phyloP scores from a whole-genome alignment of 2,888 invertebrate genomes.

The Dryadula phaetusa region DNA sequence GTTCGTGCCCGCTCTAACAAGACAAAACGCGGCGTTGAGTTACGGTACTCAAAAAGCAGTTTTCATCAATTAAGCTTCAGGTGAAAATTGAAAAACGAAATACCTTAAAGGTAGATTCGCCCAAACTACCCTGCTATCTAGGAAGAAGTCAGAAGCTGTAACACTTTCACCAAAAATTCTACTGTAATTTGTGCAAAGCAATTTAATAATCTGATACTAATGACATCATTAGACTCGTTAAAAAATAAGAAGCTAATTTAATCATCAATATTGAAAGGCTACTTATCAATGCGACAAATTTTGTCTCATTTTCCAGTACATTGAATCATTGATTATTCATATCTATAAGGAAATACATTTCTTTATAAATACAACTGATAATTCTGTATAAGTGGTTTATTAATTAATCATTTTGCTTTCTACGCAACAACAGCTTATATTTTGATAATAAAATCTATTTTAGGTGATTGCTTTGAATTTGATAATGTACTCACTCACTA shows the following conservation, averaged over 20 bases:
- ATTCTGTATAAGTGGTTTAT: not conserved
- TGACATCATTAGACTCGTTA: not conserved
- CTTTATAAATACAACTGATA: slow-evolving; percentile 1
- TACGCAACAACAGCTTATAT: not conserved
- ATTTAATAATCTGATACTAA: not conserved
- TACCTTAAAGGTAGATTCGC: no score
- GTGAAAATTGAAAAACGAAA: no score
- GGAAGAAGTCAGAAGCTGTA: no score
- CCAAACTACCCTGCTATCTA: no score
- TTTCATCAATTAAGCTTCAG: no score
- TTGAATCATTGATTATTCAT: slow-evolving; percentile 13
- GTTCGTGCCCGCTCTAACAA: no score
- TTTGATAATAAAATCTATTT: not conserved
- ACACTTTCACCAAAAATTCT: no score
- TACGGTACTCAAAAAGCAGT: no score
- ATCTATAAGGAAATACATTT: slow-evolving; percentile 19
- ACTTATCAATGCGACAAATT: not conserved
- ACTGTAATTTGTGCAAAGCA: not conserved
- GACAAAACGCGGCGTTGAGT: no score
- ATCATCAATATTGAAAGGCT: not conserved
- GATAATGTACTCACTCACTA: no score
- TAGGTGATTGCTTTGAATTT: not conserved
- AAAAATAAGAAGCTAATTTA: not conserved
- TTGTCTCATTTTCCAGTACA: slow-evolving; percentile 4
- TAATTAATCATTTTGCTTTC: not conserved